Percentiles rank a stretch among this genome's conserved stretches.
phyloP scores from a whole-genome alignment of 1,140 invertebrate species.

The Penaeus chinensis region DNA sequence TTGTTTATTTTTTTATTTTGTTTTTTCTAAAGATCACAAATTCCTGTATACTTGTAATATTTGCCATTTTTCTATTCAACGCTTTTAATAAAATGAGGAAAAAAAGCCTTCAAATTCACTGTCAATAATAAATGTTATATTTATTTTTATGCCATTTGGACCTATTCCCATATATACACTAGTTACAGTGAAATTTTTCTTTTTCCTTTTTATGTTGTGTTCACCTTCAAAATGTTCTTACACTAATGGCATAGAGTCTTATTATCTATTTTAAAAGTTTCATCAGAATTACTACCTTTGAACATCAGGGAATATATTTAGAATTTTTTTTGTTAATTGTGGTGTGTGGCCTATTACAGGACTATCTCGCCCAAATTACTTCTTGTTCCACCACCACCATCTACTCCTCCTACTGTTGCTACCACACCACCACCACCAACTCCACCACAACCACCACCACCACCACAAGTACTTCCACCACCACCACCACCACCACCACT shows the following conservation, averaged over 20 bases:
- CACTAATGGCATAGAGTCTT: too few relatives aligned
- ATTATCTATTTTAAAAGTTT: too few relatives aligned
- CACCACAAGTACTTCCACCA: conserved; percentile 42
- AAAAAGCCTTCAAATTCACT: neutral
- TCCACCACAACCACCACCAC: conserved; percentile 60
- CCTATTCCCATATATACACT: neutral
- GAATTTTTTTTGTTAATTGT: conserved; percentile 58
- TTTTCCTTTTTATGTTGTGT: neutral
- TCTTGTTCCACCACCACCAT: conserved; percentile 62
- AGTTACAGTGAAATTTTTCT: conserved; percentile 4
- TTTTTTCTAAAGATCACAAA: too few relatives aligned
- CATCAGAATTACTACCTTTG: neutral
- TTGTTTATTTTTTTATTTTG: neutral
- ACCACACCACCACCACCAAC: conserved; percentile 60
- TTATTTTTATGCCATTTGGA: conserved; percentile 6
- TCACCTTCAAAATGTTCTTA: too few relatives aligned
- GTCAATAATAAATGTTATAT: neutral
- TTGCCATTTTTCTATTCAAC: too few relatives aligned
- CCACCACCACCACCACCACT: conserved; percentile 58
- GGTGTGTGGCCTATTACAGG: conserved; percentile 62
- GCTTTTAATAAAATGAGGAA: neutral
- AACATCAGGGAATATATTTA: conserved; percentile 9
- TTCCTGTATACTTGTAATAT: too few relatives aligned
- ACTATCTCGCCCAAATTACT: conserved; percentile 63
- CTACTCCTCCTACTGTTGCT: conserved; percentile 63